Evolutionary conservation across 2,113 vertebrate genomes (phyloP).

Genomic region (Lontra canadensis): DNA sequence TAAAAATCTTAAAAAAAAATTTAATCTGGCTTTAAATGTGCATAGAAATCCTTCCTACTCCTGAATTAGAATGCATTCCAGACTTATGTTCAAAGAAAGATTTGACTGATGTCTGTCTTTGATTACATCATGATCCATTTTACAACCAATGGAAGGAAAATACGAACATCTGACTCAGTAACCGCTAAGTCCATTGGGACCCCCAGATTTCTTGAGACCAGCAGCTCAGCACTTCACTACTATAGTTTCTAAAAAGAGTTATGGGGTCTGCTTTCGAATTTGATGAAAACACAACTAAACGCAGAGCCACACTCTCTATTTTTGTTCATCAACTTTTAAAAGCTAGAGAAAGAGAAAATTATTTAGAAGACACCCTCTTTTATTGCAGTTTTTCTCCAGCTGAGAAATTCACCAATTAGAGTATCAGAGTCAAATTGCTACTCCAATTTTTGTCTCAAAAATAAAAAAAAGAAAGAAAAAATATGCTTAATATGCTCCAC

Average conservation of each 20-base stretch:
- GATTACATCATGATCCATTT: not conserved
- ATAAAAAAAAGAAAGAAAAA: not conserved
- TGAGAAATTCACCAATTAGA: conserved; percentile 27
- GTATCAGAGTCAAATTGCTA: conserved; percentile 26
- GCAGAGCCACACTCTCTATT: not conserved
- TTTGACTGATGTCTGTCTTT: not conserved
- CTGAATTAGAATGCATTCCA: not conserved
- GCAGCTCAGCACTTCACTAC: not conserved
- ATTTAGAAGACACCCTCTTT: not conserved
- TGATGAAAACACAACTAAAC: conserved; percentile 10
- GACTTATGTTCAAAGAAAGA: not conserved
- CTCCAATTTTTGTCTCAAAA: not conserved
- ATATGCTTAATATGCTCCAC: not conserved
- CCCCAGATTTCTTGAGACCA: not conserved
- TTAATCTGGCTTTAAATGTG: not conserved
- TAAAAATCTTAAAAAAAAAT: too few species aligned
- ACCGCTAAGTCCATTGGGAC: not conserved
- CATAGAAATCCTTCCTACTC: not conserved
- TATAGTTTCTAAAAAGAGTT: not conserved
- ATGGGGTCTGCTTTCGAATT: not conserved
- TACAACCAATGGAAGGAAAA: not conserved
- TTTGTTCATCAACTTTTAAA: not conserved
- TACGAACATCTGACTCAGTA: not conserved
- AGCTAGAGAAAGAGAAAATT: not conserved
- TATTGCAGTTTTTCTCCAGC: not conserved